These are phyloP conservation scores for Cantharis rufa DNA, from an alignment of 2,888 invertebrate genomes.

Conservation along the genomic window DNA sequence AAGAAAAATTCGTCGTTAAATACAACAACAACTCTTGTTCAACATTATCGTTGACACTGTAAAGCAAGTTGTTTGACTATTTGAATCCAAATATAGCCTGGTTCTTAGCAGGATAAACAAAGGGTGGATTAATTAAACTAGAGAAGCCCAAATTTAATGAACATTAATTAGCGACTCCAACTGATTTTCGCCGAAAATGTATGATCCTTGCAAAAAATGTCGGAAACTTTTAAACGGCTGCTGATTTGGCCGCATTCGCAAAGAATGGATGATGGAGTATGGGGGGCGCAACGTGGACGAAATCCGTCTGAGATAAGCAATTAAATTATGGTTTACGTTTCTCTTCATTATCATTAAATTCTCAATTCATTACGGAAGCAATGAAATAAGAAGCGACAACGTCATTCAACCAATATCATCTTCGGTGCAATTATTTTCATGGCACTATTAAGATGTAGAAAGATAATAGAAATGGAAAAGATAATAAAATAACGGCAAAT, in stretches of 20 bases:
- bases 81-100: background rate
- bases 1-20: background rate
- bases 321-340: background rate
- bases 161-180: background rate
- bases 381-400: slow-evolving; percentile 9
- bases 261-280: background rate
- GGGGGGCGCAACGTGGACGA: background rate
- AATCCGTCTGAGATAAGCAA: background rate
- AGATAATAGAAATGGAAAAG: slow-evolving; percentile 14
- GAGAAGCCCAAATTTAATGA: background rate
- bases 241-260: background rate
- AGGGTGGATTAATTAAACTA: background rate
- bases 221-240: background rate
- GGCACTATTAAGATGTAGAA: slow-evolving; percentile 16
- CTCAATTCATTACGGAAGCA: slow-evolving; percentile 11
- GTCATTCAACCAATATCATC: background rate
- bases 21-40: background rate
- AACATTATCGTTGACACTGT: background rate
- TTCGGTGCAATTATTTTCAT: slow-evolving; percentile 16
- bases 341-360: background rate
- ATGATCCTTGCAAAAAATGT: background rate
- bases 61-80: background rate
- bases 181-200: background rate
- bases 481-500: slow-evolving; percentile 22
- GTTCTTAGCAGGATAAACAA: background rate